Base-by-base conservation (phyloP, 2,113 vertebrate species). In the Ctenomys sociabilis region DNA sequence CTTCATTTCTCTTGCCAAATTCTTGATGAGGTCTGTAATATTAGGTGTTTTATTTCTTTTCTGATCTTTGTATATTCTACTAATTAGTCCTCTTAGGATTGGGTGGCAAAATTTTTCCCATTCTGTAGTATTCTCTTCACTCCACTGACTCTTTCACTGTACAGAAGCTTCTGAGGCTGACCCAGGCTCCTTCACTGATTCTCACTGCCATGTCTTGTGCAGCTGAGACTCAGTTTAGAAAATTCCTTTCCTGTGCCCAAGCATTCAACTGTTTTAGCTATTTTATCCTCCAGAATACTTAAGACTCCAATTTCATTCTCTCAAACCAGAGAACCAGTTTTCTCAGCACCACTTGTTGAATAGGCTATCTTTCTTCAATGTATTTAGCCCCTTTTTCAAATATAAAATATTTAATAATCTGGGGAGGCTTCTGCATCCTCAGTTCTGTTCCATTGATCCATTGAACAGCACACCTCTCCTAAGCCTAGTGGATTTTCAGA, bases 391-490 rank as follows among this genome's bases (percentile, higher is more conserved):
- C 37, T 24, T 73, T 73, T 19, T 24, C n/a, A 40, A 73, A 73
- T 73, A 73, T 73, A n/a, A 73, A 73, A 73, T 40, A 40, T 10
- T 37, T 73, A 40, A 24, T 40, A 73, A 12, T 73, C 19, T 73
- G 21, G 70, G 37, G 4, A 22, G 37, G 70, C 24, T 73, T 73
- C 70, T 73, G 21, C 40, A 73, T 24, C 21, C 37, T 24, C 70
- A 73, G 9, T 24, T 37, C 17, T 37, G 68, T 37, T 37, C 70
- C 9, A 37, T 37, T 73, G 16, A 94, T 57, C 26, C 68, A 14
- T 7, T 26, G 10, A 81, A 28, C 35, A 12, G 0, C 22, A 49
- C 9, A 54, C 7, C 77, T 2, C 0, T 9, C 19, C 3, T 28
- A 63, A 43, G 0, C 9, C 35, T 91, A 28, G 37, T 59, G 7